Evolutionary conservation across 2,888 invertebrate genomes (phyloP).

Genomic region (Auanema sp.): DNA sequence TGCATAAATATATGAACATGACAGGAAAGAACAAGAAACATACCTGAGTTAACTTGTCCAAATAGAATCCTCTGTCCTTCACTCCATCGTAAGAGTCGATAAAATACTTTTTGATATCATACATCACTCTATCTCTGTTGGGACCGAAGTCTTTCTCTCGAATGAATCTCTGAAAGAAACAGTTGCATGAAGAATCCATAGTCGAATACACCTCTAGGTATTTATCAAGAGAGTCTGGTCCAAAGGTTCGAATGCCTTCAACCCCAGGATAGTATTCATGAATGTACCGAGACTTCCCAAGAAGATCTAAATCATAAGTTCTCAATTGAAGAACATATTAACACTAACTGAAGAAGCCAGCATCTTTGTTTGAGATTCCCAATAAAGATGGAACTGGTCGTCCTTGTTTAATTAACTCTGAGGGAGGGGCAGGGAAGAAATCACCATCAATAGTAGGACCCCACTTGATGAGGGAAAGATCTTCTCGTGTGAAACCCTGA

Average conservation of each 20-base stretch:
- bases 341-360: slow-evolving; percentile 16
- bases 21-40: neutral
- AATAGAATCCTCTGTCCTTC: neutral
- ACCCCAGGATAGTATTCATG: too few relatives aligned
- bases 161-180: too few relatives aligned
- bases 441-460: slow-evolving; percentile 22
- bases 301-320: too few relatives aligned
- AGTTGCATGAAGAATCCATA: too few relatives aligned
- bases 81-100: neutral
- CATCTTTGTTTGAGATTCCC: slow-evolving; percentile 19
- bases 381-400: slow-evolving; percentile 10
- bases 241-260: too few relatives aligned
- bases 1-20: neutral
- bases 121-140: neutral
- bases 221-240: too few relatives aligned
- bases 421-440: slow-evolving; percentile 16
- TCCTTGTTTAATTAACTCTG: neutral
- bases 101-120: neutral
- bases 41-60: slow-evolving; percentile 4
- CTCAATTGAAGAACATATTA: too few relatives aligned
- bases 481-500: slow-evolving; percentile 9
- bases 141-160: neutral
- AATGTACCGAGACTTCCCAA: too few relatives aligned
- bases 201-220: too few relatives aligned
- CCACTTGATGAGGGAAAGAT: slow-evolving; percentile 17